These are phyloP conservation scores for Tolypeutes matacus DNA, from an alignment of 2,797 vertebrate genomes.

Conservation along the genomic window DNA sequence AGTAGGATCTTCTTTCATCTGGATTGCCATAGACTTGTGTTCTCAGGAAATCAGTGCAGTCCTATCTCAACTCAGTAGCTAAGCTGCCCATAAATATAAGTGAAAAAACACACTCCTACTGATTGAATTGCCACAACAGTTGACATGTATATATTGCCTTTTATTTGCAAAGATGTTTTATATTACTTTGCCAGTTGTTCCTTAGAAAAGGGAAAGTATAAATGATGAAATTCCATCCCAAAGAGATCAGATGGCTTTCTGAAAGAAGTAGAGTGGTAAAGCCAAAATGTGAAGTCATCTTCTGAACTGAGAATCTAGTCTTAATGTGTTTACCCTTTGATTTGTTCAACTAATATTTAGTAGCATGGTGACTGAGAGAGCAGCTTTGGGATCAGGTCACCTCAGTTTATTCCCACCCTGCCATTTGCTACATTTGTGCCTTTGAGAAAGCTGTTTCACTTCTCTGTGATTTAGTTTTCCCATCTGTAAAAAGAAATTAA, in stretches of 20 bases:
- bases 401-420: not conserved
- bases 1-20: not conserved
- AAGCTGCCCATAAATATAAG: constrained; percentile 40
- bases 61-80: not conserved
- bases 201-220: not conserved
- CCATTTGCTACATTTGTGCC: not conserved
- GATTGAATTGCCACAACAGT: constrained; percentile 43
- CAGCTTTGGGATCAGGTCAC: not conserved
- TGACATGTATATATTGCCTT: constrained; percentile 49
- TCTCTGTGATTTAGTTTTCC: constrained; percentile 29
- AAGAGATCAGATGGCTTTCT: not conserved
- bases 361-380: not conserved
- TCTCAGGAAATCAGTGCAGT: not conserved
- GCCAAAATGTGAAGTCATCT: not conserved
- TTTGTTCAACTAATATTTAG: not conserved
- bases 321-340: not conserved
- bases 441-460: not conserved
- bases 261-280: not conserved
- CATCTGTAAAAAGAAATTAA: not conserved
- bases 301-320: not conserved
- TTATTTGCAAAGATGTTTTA: constrained; percentile 61
- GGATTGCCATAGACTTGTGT: not conserved
- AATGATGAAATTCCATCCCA: not conserved
- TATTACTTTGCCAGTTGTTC: constrained; percentile 33
- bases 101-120: constrained; percentile 17